Percentiles rank a stretch among this genome's conserved stretches.
These are phyloP conservation scores for human DNA, from an alignment of 2,113 vertebrate genomes.

Conservation along the genomic window DNA sequence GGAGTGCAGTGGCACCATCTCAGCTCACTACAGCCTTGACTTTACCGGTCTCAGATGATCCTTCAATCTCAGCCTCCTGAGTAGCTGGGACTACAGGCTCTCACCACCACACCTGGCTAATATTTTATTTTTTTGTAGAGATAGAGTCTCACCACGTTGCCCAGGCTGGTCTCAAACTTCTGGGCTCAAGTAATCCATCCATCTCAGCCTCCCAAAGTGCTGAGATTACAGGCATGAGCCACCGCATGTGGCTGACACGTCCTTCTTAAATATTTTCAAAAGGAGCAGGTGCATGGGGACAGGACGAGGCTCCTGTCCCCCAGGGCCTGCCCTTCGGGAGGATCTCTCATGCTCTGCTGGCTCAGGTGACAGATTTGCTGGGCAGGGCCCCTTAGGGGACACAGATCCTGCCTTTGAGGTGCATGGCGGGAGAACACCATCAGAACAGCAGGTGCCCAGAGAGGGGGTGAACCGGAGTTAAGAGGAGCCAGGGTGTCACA, in stretches of 20 bases:
- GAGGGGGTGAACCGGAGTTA: neutral
- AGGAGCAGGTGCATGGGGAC: rapidly evolving
- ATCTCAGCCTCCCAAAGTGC: neutral
- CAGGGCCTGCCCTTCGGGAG: rapidly evolving
- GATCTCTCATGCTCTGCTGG: neutral
- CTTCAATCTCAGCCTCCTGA: neutral
- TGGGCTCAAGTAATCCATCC: neutral
- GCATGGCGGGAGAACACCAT: too few relatives aligned
- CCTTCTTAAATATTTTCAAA: neutral
- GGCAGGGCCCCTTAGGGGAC: neutral
- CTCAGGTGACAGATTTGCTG: neutral
- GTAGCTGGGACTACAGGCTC: neutral
- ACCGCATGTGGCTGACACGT: too few relatives aligned
- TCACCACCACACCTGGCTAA: neutral
- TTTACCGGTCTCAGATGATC: neutral
- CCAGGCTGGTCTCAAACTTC: neutral
- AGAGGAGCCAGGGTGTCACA: neutral
- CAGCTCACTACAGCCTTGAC: neutral
- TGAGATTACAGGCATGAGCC: neutral
- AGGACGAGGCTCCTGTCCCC: neutral
- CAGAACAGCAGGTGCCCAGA: neutral
- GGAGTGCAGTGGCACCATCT: neutral
- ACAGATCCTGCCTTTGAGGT: neutral
- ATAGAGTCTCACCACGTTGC: neutral
- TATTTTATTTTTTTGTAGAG: neutral